Conservation (phyloP, 2,797 vertebrate species). For the Oophaga sylvatica region DNA sequence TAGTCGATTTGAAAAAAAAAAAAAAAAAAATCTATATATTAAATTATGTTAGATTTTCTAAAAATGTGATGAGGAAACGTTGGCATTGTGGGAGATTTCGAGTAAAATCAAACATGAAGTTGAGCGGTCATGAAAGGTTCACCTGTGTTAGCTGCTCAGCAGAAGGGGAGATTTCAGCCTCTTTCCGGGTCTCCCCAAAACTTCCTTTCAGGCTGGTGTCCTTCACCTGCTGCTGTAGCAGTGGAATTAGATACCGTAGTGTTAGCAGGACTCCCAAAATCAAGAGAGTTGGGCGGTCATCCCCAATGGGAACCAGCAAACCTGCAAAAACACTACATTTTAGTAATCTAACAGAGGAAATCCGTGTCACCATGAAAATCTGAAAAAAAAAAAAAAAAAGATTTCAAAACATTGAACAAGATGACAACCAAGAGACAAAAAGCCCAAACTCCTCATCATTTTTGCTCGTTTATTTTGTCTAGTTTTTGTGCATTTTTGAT, state of each 20-base stretch:
- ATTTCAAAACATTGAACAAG: too few species aligned
- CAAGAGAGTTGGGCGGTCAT: slow-evolving; percentile 85
- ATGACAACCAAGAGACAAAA: too few species aligned
- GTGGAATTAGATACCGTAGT: slow-evolving; percentile 91
- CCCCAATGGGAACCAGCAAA: slow-evolving; percentile 86
- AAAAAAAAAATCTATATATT: too few species aligned
- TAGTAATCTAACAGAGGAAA: too few species aligned
- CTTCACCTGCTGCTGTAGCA: slow-evolving; percentile 93
- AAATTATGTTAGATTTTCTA: too few species aligned
- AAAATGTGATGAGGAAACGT: background rate
- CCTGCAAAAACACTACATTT: slow-evolving; percentile 71
- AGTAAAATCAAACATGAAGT: background rate
- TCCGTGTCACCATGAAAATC: too few species aligned
- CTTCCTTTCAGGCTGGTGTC: slow-evolving; percentile 95
- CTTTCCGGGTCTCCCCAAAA: slow-evolving; percentile 92
- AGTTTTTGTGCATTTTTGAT: too few species aligned
- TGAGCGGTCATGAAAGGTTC: background rate
- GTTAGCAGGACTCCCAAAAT: slow-evolving; percentile 92
- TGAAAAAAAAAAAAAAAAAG: too few species aligned
- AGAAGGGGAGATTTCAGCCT: slow-evolving; percentile 91
- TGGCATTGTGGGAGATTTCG: background rate
- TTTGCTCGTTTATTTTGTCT: too few species aligned
- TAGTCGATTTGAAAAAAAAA: too few species aligned
- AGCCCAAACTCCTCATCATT: too few species aligned
- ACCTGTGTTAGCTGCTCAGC: slow-evolving; percentile 91